Conservation (phyloP, 2,888 invertebrate species). For the Acleris holmiana region DNA sequence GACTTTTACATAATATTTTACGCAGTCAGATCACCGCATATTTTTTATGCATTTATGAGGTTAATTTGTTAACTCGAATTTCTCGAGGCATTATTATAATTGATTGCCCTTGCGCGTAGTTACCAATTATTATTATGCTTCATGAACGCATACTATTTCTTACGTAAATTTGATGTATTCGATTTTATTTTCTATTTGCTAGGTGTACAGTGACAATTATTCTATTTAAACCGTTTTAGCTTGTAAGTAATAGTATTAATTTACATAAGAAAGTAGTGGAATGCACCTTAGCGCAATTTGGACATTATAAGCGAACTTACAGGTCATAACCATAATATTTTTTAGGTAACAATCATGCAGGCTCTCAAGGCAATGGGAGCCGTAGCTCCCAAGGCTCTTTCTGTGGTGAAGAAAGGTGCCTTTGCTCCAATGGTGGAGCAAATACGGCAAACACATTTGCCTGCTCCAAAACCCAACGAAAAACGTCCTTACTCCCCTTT, state of each 20-base stretch:
- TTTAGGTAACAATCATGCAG: constrained; percentile 66
- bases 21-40: too few species aligned
- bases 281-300: too few species aligned
- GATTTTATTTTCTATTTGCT: constrained; percentile 39
- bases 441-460: constrained; percentile 74
- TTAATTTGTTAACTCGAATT: too few species aligned
- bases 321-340: constrained; percentile 38
- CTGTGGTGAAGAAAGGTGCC: constrained; percentile 80
- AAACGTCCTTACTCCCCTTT: constrained; percentile 89
- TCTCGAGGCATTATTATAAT: too few species aligned
- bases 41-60: too few species aligned
- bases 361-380: constrained; percentile 72
- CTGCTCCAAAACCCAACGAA: constrained; percentile 72
- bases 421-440: constrained; percentile 71
- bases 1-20: too few species aligned
- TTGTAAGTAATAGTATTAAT: constrained; percentile 47
- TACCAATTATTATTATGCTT: constrained; percentile 8
- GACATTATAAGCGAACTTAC: too few species aligned
- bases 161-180: constrained; percentile 58
- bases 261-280: not conserved
- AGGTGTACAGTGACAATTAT: constrained; percentile 44
- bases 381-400: constrained; percentile 64
- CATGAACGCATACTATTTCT: constrained; percentile 37
- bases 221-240: constrained; percentile 39
- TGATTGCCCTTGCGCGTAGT: constrained; percentile 2